Conservation (phyloP, 2,797 vertebrate genomes). For the Eulemur rubriventer region DNA sequence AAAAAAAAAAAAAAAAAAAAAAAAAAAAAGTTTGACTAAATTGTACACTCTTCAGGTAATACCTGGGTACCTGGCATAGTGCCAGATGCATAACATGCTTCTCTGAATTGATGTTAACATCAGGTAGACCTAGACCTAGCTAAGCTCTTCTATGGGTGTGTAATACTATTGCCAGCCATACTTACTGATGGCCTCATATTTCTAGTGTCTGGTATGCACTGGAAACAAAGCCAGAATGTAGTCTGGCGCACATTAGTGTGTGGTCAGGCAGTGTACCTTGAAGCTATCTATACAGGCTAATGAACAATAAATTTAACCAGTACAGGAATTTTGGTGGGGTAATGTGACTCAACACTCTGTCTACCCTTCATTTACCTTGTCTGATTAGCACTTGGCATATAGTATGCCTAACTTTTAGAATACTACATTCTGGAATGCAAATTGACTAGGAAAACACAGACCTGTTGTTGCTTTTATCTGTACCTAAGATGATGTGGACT, state of each 20-base stretch:
- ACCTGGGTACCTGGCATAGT: not conserved
- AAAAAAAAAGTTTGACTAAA: not conserved
- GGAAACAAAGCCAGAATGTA: not conserved
- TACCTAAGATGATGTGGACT: conserved; percentile 6
- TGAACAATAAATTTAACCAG: not conserved
- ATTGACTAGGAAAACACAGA: conserved; percentile 13
- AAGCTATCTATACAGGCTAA: not conserved
- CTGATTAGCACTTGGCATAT: not conserved
- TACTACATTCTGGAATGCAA: conserved; percentile 4
- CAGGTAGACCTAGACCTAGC: not conserved
- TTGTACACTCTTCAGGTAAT: not conserved
- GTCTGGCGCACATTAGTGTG: not conserved
- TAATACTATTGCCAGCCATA: not conserved
- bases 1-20: not conserved
- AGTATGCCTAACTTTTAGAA: not conserved
- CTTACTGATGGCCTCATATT: not conserved
- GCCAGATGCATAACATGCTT: not conserved
- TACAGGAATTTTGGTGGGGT: not conserved
- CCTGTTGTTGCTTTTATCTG: conserved; percentile 30
- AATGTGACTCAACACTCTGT: not conserved
- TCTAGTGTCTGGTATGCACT: not conserved
- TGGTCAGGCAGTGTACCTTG: not conserved
- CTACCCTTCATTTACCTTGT: not conserved
- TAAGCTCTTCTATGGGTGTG: not conserved
- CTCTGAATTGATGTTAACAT: not conserved